These are phyloP conservation scores for Orchestia grillus DNA, from an alignment of 1,140 invertebrate species.

Conservation along the genomic window DNA sequence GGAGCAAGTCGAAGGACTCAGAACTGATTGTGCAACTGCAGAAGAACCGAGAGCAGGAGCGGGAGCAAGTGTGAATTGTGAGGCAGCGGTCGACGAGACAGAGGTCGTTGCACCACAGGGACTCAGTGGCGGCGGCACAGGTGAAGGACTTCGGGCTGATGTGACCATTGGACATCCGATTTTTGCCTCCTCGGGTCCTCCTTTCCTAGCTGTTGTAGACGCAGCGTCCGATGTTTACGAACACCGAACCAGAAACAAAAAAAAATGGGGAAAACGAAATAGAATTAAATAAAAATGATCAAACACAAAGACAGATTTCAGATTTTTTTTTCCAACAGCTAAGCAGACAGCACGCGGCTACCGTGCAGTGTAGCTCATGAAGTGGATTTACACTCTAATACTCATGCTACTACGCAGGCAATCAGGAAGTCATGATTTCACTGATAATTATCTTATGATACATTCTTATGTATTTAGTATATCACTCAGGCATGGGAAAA, in stretches of 20 bases:
- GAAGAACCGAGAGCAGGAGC: neutral
- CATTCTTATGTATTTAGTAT: constrained; percentile 29
- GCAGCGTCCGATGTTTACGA: constrained; percentile 25
- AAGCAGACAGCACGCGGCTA: constrained; percentile 49
- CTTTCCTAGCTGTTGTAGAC: constrained; percentile 24
- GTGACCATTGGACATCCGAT: neutral
- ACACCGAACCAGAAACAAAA: constrained; percentile 40
- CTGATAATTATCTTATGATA: constrained; percentile 30
- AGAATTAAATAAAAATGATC: constrained; percentile 40
- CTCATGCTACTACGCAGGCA: constrained; percentile 32
- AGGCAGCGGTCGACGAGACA: neutral
- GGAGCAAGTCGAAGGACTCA: neutral
- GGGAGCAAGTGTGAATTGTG: neutral
- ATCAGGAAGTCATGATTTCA: constrained; percentile 1
- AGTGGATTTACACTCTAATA: constrained; percentile 31
- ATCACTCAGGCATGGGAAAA: constrained; percentile 3
- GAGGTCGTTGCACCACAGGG: neutral
- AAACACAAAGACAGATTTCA: constrained; percentile 32
- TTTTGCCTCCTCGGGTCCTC: neutral
- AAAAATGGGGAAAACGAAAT: constrained; percentile 26
- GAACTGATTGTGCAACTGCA: neutral
- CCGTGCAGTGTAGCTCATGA: constrained; percentile 55
- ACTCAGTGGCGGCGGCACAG: neutral
- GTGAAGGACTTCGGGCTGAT: neutral
- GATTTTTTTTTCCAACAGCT: constrained; percentile 46